These are phyloP conservation scores for Minunthozetes semirufus DNA, from an alignment of 2,888 invertebrate genomes.

Conservation along the genomic window DNA sequence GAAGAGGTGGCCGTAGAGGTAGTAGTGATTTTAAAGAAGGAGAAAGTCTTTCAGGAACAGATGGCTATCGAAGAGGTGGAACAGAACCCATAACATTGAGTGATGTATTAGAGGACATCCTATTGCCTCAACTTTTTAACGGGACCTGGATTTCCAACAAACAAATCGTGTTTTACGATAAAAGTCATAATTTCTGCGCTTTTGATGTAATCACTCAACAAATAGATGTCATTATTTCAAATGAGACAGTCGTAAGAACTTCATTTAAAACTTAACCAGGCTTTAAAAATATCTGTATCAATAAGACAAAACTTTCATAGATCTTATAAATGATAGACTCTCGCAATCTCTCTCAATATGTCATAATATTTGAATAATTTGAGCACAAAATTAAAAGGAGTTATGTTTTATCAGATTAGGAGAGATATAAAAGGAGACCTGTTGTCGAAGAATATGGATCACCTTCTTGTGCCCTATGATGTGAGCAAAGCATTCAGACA, in stretches of 20 bases:
- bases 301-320: too few relatives aligned
- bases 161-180: slow-evolving; percentile 32
- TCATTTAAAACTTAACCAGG: neutral
- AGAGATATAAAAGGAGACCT: neutral
- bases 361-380: too few relatives aligned
- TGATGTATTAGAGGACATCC: slow-evolving; percentile 40
- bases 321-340: too few relatives aligned
- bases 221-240: neutral
- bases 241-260: slow-evolving; percentile 21
- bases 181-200: slow-evolving; percentile 28
- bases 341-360: too few relatives aligned
- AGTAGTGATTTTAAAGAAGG: too few relatives aligned
- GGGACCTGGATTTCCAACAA: slow-evolving; percentile 40
- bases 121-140: slow-evolving; percentile 41
- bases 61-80: too few relatives aligned
- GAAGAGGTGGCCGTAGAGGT: too few relatives aligned
- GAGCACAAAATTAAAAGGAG: too few relatives aligned
- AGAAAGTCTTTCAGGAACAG: too few relatives aligned
- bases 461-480: slow-evolving; percentile 15
- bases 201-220: slow-evolving; percentile 4
- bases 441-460: slow-evolving; percentile 22
- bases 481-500: slow-evolving; percentile 31
- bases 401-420: neutral
- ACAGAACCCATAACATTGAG: slow-evolving; percentile 38
- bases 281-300: neutral